These are phyloP conservation scores for Acrocephalus kingi DNA, from an alignment of 2,113 vertebrate genomes.

Conservation along the genomic window DNA sequence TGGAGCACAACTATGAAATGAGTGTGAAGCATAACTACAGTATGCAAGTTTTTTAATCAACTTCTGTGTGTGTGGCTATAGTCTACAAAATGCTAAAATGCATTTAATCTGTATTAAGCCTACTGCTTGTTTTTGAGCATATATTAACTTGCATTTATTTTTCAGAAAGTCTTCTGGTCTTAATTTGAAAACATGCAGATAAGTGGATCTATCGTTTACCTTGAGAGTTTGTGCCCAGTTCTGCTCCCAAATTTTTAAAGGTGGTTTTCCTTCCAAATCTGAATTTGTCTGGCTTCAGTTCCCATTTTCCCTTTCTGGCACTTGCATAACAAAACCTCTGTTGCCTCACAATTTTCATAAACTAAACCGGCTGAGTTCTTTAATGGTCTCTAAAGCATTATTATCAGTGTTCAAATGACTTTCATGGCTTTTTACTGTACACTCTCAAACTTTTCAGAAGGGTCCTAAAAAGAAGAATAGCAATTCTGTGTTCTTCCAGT, in stretches of 20 bases:
- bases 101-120: neutral
- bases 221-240: slow-evolving; percentile 14
- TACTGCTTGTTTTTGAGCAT: neutral
- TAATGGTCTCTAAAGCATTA: neutral
- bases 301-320: slow-evolving; percentile 2
- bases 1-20: neutral
- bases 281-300: slow-evolving; percentile 11
- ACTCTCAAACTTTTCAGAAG: neutral
- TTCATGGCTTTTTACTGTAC: neutral
- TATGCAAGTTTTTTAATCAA: neutral
- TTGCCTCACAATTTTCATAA: neutral
- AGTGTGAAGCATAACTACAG: neutral
- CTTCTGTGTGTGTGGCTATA: neutral
- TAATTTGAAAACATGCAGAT: neutral
- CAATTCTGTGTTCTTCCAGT: neutral
- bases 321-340: neutral
- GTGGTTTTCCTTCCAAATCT: neutral
- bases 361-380: neutral
- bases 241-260: neutral
- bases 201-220: neutral
- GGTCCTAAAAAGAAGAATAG: neutral
- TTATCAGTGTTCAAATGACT: neutral
- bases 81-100: neutral
- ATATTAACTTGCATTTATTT: neutral
- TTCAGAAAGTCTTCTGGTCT: slow-evolving; percentile 3